Base-by-base conservation (phyloP, 1,140 invertebrate genomes). In the Tribolium madens region DNA sequence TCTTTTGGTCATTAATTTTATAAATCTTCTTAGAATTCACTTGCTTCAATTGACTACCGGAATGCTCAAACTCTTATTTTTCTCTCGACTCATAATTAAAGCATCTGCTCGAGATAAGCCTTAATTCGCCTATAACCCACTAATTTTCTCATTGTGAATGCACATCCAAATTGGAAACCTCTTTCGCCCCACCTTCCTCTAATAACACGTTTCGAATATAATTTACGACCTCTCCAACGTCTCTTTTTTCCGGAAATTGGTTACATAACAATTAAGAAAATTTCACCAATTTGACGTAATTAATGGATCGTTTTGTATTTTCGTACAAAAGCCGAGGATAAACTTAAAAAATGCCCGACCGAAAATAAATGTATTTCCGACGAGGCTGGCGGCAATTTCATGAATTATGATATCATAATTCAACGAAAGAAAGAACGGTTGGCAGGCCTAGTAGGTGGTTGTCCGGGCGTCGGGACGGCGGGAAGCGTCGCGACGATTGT, bases 351-450 rank as follows among this genome's bases (percentile, higher is more conserved):
- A 70, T 57, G 17, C 60, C 13, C 75, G 60, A 31, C 46, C 72
- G 68, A 77, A 81, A 80, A 81, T 78, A 80, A 81, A 81, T 77
- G 81, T 80, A 81, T 80, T 80, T 81, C 81, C 81, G 79, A 80
- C 79, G 48, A 78, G 76, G 76, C 75, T 77, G 72, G 73, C 78
- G 76, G 80, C 80, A 80, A 79, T 81, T 80, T 79, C 57, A 73
- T 81, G 80, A 81, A 78, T 81, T 81, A 81, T 76, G 72, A 75
- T 70, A 48, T 77, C 79, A 81, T 81, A 81, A 81, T 80, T 81
- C 80, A 81, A 77, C 36, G 21, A 77, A 79, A 80, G 75, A 80
- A 80, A 76, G 81, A 78, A 79, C 77, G 72, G 77, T 80, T 81
- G 79, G 79, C 80, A 79, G 77, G 79, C 79, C 76, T 80, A 75